Base-by-base conservation (phyloP, 2,888 invertebrate genomes). In the Rhagonycha lutea region DNA sequence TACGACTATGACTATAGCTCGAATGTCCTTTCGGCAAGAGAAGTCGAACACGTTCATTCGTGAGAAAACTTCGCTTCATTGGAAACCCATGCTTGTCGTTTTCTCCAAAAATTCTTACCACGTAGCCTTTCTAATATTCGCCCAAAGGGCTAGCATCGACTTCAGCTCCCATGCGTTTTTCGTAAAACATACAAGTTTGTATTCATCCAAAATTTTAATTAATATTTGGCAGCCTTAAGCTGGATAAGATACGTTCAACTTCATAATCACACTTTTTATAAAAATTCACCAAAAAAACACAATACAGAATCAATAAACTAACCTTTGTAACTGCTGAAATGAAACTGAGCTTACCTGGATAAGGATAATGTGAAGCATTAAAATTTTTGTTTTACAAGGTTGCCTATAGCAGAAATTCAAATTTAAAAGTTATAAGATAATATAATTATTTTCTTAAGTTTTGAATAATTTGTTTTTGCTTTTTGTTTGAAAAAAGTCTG, bases 21-120 rank as follows among this genome's bases (percentile, higher is more conserved):
- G 97, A 97, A 89, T 98, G 97, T 75, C 98, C 98, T 90, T 98
- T 98, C 82, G 95, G 95, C 85, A 99, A 91, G 83, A 99, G 90
- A 83, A 99, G 92, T 84, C 99, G 95, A 9, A 99, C 99, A 90
- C 99, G 95, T 81, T 95, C 92, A 89, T 97, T 97, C 79, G 98
- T 96, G 76, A 99, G 92, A 74, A 99, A 96, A 89, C 99, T 99
- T 90, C 99, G 99, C 89, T 99, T 99, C 99, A 99, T 99, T 78
- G 99, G 99, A 89, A 99, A 99, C 80, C 99, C 99, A 90, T 99
- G 99, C 89, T 99, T 99, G 91, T 99, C 99, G 88, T 99, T 99
- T 83, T 99, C 99, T 83, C 99, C 99, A 82, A 97, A 92, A 82
- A 99, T 94, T 79, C 98, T 94, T 74, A 99, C 92, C 65, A 98